Base-by-base conservation (phyloP, 2,797 vertebrate species). In the Paedocypris micromegethes region DNA sequence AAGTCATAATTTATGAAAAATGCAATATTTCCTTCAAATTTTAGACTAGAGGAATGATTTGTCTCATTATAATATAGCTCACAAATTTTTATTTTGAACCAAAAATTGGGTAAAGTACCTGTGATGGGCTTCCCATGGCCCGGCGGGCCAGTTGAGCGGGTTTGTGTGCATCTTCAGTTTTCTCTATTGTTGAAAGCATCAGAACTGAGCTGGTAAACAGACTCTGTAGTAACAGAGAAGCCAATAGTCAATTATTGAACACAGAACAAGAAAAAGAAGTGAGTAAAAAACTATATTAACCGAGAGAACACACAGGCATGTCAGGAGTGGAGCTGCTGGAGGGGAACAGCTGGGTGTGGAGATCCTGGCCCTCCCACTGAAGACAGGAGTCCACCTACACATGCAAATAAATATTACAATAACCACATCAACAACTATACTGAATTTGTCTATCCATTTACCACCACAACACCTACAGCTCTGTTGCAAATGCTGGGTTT, bases 181-280 rank as follows among this genome's bases (percentile, higher is more conserved):
- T 91, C 83, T 92, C 91, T 63, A 83, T 86, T n/a, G 85, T 77
- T 0, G 90, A 86, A 58, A 89, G 90, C 89, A 92, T 93, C 85
- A 98, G 82, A 85, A 93, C 74, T 64, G 95, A 96, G 84, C 95
- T 95, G 1, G 94, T 94, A 63, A 99, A 89, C 69, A 98, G 86
- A 85, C 97, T 93, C 96, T 98, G 68, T 38, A 47, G 9, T 23
- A 9, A 39, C 41, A 64, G 37, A 52, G 42, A 54, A 53, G n/a
- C 23, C 23, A 66, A 42, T 40, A 4, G 9, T 57, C 47, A 72
- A 78, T 74, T 47, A 58, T 74, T 9, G 58, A 41, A 72, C 46
- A 62, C 47, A 58, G 37, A 63, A 3, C 37, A 4, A 23, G 48
- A 40, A 42, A 52, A 50, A 71, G 38, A 51, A 40, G 38, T 9